These are phyloP conservation scores for Drosophila serrata DNA, from an alignment of 1,140 invertebrate species.

Conservation along the genomic window DNA sequence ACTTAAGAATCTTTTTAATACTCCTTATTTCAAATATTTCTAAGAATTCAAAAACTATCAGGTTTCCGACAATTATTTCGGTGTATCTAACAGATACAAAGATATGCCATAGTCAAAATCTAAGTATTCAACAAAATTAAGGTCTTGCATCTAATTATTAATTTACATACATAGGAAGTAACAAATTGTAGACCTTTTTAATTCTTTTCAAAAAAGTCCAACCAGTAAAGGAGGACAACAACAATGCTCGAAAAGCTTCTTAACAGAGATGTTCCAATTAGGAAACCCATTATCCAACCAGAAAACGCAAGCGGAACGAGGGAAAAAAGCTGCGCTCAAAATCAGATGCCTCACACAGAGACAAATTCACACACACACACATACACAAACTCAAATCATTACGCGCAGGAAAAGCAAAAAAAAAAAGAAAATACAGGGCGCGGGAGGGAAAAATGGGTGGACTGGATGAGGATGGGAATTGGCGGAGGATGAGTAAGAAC, in stretches of 20 bases:
- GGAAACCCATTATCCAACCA: constrained; percentile 57
- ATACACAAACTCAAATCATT: constrained; percentile 64
- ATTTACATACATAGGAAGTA: constrained; percentile 15
- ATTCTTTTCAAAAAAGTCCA: background rate
- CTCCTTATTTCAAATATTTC: background rate
- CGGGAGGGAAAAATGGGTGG: constrained; percentile 20
- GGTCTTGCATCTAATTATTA: constrained; percentile 10
- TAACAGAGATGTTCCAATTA: constrained; percentile 54
- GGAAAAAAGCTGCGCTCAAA: constrained; percentile 71
- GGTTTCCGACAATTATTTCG: no score
- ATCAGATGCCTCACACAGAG: constrained; percentile 60
- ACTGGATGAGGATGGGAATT: constrained; percentile 23
- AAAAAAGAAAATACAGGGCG: constrained; percentile 12
- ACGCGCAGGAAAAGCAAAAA: constrained; percentile 47
- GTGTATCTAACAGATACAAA: background rate
- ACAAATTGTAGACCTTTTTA: constrained; percentile 23
- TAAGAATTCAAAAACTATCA: no score
- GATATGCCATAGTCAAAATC: background rate
- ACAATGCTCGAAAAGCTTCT: constrained; percentile 51
- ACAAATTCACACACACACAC: constrained; percentile 37
- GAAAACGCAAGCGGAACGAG: constrained; percentile 37
- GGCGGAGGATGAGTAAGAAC: constrained; percentile 15
- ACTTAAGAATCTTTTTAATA: background rate
- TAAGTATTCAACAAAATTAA: background rate
- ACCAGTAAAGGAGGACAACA: constrained; percentile 34